Evolutionary conservation across 2,797 vertebrate species (phyloP).

Genomic region (Galaxias olidus): DNA sequence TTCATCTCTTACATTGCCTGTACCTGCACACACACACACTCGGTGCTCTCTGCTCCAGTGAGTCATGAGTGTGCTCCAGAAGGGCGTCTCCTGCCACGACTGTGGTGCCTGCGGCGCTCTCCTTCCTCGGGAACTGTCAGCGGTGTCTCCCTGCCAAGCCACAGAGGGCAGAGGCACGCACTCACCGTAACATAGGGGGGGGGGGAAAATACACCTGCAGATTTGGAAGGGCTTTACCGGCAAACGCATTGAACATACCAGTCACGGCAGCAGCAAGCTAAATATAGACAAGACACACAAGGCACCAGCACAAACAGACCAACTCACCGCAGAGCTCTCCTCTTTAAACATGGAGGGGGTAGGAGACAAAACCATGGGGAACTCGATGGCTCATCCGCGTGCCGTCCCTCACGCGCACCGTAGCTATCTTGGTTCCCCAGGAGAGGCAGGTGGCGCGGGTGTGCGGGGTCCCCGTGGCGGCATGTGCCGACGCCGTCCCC

Average conservation of each 20-base stretch:
- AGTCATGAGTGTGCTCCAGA: slow-evolving; percentile 49
- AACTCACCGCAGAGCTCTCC: slow-evolving; percentile 11
- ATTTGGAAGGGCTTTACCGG: background rate
- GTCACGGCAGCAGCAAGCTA: too few species aligned
- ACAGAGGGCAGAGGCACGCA: slow-evolving; percentile 37
- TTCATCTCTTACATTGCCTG: too few species aligned
- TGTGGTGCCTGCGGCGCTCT: slow-evolving; percentile 48
- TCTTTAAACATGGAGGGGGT: slow-evolving; percentile 43
- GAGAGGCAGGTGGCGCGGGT: slow-evolving; percentile 63
- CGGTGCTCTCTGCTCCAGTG: slow-evolving; percentile 20
- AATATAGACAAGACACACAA: too few species aligned
- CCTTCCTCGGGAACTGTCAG: slow-evolving; percentile 45
- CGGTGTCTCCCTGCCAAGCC: slow-evolving; percentile 47
- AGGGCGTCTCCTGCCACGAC: slow-evolving; percentile 47
- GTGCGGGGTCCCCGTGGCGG: slow-evolving; percentile 48
- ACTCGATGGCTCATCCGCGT: slow-evolving; percentile 62
- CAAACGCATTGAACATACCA: background rate
- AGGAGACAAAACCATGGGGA: slow-evolving; percentile 30
- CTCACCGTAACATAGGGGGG: background rate
- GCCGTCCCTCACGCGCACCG: slow-evolving; percentile 26
- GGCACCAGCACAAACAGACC: background rate
- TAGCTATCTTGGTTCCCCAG: background rate
- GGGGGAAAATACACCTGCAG: background rate
- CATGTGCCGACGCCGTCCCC: slow-evolving; percentile 55
- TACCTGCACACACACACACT: too few species aligned